These are phyloP conservation scores for Amphiprion clarkii DNA, from an alignment of 2,797 vertebrate genomes.

Conservation along the genomic window DNA sequence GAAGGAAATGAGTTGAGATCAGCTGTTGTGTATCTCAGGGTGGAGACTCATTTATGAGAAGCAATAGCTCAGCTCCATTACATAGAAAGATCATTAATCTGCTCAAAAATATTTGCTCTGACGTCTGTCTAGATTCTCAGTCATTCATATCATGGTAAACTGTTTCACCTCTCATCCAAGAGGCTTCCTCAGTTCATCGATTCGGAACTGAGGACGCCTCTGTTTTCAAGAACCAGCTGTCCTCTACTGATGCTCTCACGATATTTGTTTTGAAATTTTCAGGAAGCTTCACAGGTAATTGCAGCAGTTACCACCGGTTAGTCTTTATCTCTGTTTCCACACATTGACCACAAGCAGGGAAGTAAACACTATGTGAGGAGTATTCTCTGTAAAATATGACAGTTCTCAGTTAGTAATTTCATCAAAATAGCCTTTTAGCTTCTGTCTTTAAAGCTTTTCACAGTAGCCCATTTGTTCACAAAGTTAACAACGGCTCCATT, in stretches of 20 bases:
- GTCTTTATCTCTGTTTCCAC: background rate
- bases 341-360: background rate
- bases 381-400: too few relatives aligned
- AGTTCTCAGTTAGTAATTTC: too few relatives aligned
- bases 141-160: too few relatives aligned
- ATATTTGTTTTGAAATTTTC: background rate
- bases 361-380: too few relatives aligned
- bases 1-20: background rate
- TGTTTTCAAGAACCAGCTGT: too few relatives aligned
- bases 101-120: background rate
- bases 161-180: too few relatives aligned
- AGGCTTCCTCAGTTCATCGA: too few relatives aligned
- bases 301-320: background rate
- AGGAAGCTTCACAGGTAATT: background rate
- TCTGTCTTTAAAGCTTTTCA: background rate
- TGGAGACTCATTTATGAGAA: conserved; percentile 7
- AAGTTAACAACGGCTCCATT: too few relatives aligned
- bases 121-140: background rate
- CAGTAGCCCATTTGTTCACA: too few relatives aligned
- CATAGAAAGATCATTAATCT: background rate
- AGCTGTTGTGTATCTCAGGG: conserved; percentile 1
- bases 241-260: too few relatives aligned
- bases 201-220: too few relatives aligned
- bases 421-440: too few relatives aligned
- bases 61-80: background rate